Conservation (phyloP, 2,797 vertebrate genomes). For the Parauchenoglanis punctatus region DNA sequence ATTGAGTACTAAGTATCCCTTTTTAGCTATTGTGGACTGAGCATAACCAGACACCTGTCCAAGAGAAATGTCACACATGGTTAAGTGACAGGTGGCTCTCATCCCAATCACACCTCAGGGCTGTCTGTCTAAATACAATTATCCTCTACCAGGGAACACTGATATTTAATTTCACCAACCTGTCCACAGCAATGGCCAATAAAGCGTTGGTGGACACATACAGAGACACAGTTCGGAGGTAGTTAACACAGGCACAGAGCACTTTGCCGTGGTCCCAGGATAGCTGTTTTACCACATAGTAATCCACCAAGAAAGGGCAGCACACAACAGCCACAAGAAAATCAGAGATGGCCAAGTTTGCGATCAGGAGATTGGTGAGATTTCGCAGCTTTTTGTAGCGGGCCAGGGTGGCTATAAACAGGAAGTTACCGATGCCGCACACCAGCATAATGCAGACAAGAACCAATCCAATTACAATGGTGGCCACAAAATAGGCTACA, state of each 20-base stretch:
- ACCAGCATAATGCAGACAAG: slow-evolving; percentile 91
- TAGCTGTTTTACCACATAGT: slow-evolving; percentile 92
- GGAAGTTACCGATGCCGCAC: slow-evolving; percentile 91
- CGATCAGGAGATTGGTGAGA: slow-evolving; percentile 94
- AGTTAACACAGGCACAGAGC: slow-evolving; percentile 91
- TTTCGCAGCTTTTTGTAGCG: slow-evolving; percentile 94
- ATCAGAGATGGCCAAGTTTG: slow-evolving; percentile 95
- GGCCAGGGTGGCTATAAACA: slow-evolving; percentile 88
- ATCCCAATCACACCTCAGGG: slow-evolving; percentile 20
- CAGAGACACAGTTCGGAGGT: slow-evolving; percentile 89
- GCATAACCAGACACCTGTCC: not conserved
- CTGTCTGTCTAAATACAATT: slow-evolving; percentile 32
- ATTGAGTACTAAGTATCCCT: not conserved
- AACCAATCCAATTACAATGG: slow-evolving; percentile 86
- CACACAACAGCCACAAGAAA: slow-evolving; percentile 94
- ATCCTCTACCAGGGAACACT: not conserved
- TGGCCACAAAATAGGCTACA: slow-evolving; percentile 88
- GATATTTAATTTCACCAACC: slow-evolving; percentile 73
- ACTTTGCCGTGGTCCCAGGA: slow-evolving; percentile 92
- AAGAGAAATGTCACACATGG: slow-evolving; percentile 27
- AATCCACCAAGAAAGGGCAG: slow-evolving; percentile 97
- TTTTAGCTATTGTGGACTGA: not conserved
- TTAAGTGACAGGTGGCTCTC: slow-evolving; percentile 9
- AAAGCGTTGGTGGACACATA: slow-evolving; percentile 96
- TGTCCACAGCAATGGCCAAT: slow-evolving; percentile 94